phyloP scores from a whole-genome alignment of 2,888 invertebrate genomes.

The Machimus rusticus region DNA sequence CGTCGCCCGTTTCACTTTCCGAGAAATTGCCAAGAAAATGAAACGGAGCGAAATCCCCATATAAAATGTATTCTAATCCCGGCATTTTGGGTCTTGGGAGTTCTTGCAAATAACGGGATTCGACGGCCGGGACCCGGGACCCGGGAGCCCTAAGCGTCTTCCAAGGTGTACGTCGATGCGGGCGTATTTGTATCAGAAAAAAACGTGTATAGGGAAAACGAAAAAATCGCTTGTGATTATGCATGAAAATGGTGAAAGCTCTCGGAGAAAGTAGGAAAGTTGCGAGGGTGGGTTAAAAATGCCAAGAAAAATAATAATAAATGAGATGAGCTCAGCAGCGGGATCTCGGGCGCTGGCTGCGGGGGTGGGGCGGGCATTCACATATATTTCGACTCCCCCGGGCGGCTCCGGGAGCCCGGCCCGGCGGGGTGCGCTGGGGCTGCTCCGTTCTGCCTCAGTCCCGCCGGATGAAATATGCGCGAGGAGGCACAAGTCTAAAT shows the following conservation, averaged over 20 bases:
- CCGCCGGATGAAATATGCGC: slow-evolving; percentile 38
- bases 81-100: slow-evolving; percentile 34
- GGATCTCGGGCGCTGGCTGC: slow-evolving; percentile 22
- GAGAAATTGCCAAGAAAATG: slow-evolving; percentile 27
- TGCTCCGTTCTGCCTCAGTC: neutral
- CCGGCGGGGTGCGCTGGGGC: neutral
- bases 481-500: slow-evolving; percentile 38
- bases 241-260: slow-evolving; percentile 46
- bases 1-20: slow-evolving; percentile 25
- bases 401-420: neutral
- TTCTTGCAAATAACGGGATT: slow-evolving; percentile 32
- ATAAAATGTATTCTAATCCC: slow-evolving; percentile 47
- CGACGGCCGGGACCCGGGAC: slow-evolving; percentile 7
- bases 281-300: slow-evolving; percentile 31
- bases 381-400: slow-evolving; percentile 30
- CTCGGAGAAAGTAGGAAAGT: slow-evolving; percentile 32
- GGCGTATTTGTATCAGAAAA: neutral
- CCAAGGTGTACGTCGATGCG: slow-evolving; percentile 31
- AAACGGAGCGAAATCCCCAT: slow-evolving; percentile 43
- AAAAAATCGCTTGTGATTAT: slow-evolving; percentile 40
- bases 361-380: slow-evolving; percentile 29
- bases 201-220: slow-evolving; percentile 33
- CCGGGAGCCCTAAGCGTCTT: neutral
- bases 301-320: slow-evolving; percentile 44
- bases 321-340: slow-evolving; percentile 42